Conservation (phyloP, 1,140 invertebrate species). For the Cotesia glomerata region DNA sequence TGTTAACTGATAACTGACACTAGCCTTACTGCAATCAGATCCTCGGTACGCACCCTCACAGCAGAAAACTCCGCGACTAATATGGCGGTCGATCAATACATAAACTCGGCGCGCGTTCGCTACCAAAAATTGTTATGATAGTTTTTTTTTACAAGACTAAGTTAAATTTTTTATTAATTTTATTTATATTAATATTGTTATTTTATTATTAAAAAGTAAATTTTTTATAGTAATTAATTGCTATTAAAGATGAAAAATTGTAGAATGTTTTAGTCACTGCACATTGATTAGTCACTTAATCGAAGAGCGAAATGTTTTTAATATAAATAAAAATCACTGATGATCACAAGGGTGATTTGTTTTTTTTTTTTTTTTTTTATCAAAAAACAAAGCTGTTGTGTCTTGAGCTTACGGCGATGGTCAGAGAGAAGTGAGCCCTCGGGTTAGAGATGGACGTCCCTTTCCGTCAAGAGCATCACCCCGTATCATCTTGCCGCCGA, state of each 20-base stretch:
- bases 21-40: background rate
- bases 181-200: no score
- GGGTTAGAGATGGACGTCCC: conserved; percentile 44
- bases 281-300: no score
- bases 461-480: conserved; percentile 23
- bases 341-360: background rate
- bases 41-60: conserved; percentile 27
- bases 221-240: no score
- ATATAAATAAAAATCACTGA: no score
- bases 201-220: no score
- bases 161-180: no score
- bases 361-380: no score
- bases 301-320: no score
- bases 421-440: conserved; percentile 36
- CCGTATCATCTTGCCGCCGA: conserved; percentile 11
- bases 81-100: conserved; percentile 29
- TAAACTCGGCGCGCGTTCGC: conserved; percentile 8
- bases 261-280: no score
- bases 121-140: background rate
- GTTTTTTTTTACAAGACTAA: no score
- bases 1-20: background rate
- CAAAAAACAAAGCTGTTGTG: conserved; percentile 10
- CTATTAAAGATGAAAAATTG: no score
- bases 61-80: conserved; percentile 22
- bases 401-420: conserved; percentile 25